A percentile compares a stretch with the other conserved stretches of the same genome.
Evolutionary conservation across 2,113 vertebrate genomes (phyloP).

Genomic region (Cavia porcellus): DNA sequence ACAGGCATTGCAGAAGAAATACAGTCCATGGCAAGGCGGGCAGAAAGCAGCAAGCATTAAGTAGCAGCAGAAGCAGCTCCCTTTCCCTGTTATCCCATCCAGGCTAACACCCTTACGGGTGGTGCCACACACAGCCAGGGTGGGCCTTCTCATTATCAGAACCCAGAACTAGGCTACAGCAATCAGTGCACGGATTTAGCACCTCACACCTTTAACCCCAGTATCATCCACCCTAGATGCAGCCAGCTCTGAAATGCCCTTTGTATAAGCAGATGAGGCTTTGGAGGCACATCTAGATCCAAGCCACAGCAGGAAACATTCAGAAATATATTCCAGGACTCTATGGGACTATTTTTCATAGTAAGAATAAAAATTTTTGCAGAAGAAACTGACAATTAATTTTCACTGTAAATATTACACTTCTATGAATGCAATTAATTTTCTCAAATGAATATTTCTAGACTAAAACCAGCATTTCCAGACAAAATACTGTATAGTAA

Average conservation of each 20-base stretch:
- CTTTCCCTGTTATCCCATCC: background rate
- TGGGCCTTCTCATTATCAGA: background rate
- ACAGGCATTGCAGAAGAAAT: background rate
- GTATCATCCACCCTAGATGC: background rate
- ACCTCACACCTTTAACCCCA: background rate
- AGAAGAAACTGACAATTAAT: background rate
- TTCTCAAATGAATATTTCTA: background rate
- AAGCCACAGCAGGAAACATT: background rate
- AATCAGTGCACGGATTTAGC: background rate
- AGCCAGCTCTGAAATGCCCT: background rate
- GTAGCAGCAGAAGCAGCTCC: background rate
- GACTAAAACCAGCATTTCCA: background rate
- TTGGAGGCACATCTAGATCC: background rate
- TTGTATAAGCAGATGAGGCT: background rate
- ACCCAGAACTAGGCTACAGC: background rate
- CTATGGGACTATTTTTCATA: background rate
- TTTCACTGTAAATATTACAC: background rate
- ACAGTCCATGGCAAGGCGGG: background rate
- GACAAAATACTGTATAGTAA: constrained; percentile 19
- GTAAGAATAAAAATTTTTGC: background rate
- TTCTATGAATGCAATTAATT: background rate
- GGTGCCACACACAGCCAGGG: background rate
- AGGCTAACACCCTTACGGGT: background rate
- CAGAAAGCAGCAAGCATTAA: background rate
- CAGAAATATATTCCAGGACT: constrained; percentile 12